Conservation (phyloP, 2,113 vertebrate genomes). For the Verasper variegatus region DNA sequence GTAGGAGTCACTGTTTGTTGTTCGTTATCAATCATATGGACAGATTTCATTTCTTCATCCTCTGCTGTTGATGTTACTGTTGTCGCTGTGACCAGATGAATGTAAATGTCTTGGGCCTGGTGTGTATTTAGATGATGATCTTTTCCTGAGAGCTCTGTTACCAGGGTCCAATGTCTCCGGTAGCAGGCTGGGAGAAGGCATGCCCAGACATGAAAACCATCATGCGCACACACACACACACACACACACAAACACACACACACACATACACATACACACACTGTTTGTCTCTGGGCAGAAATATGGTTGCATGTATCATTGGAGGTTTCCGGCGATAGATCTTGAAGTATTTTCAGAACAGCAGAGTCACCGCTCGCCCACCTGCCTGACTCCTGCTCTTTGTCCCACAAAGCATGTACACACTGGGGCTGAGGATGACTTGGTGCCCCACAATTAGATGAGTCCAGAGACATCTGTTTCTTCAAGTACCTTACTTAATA, state of each 20-base stretch:
- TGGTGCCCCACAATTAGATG: neutral
- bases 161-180: slow-evolving; percentile 70
- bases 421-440: neutral
- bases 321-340: slow-evolving; percentile 44
- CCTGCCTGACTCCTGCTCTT: slow-evolving; percentile 30
- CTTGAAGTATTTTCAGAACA: slow-evolving; percentile 53
- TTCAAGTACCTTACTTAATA: neutral
- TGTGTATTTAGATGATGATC: slow-evolving; percentile 75
- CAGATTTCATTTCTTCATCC: slow-evolving; percentile 29
- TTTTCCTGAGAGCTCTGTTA: slow-evolving; percentile 70
- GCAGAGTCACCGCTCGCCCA: slow-evolving; percentile 40
- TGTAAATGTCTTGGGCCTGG: slow-evolving; percentile 58
- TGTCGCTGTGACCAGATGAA: slow-evolving; percentile 57
- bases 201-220: slow-evolving; percentile 72
- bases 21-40: slow-evolving; percentile 9
- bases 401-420: slow-evolving; percentile 10
- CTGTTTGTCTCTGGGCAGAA: slow-evolving; percentile 72
- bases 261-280: slow-evolving; percentile 6
- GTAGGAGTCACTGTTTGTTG: neutral
- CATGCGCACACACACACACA: neutral
- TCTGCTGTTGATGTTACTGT: slow-evolving; percentile 4
- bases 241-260: slow-evolving; percentile 4
- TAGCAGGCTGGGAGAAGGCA: slow-evolving; percentile 63
- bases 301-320: slow-evolving; percentile 46
- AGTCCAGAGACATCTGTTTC: neutral